Evolutionary conservation across 2,888 invertebrate genomes (phyloP).

Genomic region (Hermaeophaga mercurialis): DNA sequence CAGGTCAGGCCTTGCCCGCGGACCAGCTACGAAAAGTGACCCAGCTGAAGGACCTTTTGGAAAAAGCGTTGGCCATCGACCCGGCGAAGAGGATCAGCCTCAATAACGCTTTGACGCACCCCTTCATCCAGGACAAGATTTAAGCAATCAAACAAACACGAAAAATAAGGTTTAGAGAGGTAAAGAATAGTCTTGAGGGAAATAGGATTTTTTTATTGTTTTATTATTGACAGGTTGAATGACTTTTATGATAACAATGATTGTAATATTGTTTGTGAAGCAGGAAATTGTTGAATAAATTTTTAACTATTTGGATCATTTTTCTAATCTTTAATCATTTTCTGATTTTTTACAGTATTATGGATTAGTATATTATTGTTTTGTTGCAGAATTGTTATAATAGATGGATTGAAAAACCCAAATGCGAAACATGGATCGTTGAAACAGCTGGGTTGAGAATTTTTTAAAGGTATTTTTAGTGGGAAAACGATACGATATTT

Average conservation of each 20-base stretch:
- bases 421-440: slow-evolving; percentile 15
- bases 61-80: slow-evolving; percentile 90
- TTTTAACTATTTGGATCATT: slow-evolving; percentile 8
- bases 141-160: no score
- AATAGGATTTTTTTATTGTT: no score
- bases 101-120: slow-evolving; percentile 91
- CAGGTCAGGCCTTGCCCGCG: slow-evolving; percentile 84
- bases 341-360: background rate
- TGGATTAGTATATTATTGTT: slow-evolving; percentile 33
- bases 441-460: slow-evolving; percentile 19
- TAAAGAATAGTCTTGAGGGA: slow-evolving; percentile 45
- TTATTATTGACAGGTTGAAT: no score
- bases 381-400: slow-evolving; percentile 34
- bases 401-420: slow-evolving; percentile 8
- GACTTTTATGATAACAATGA: no score
- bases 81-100: slow-evolving; percentile 91
- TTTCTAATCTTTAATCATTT: background rate
- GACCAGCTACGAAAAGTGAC: slow-evolving; percentile 90
- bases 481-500: slow-evolving; percentile 29
- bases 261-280: no score
- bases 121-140: slow-evolving; percentile 95
- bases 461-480: slow-evolving; percentile 36
- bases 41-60: slow-evolving; percentile 90
- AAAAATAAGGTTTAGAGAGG: slow-evolving; percentile 47
- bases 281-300: no score